Conservation (phyloP, 2,113 vertebrate species). For the Nanorana parkeri region DNA sequence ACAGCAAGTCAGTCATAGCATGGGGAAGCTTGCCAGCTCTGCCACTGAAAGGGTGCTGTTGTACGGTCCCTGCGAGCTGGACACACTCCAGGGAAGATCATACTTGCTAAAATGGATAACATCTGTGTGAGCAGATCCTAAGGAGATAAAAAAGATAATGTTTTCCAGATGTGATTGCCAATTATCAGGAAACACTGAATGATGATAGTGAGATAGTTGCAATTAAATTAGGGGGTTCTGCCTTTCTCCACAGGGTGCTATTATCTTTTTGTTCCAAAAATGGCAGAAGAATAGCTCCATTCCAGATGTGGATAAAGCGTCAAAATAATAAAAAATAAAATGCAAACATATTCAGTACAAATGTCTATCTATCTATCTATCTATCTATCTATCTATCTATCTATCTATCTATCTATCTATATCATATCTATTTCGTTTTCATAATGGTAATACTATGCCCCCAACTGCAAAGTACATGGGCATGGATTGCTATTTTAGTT, state of each 20-base stretch:
- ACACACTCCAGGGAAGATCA: conserved; percentile 48
- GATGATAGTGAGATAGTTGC: neutral
- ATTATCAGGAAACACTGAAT: conserved; percentile 30
- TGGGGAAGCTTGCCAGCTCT: conserved; percentile 8
- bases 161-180: conserved; percentile 40
- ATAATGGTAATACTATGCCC: no score
- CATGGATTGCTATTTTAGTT: no score
- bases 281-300: no score
- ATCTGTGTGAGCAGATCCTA: conserved; percentile 33
- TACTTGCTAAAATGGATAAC: conserved; percentile 52
- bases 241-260: neutral
- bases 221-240: neutral
- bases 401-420: no score
- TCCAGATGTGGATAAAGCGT: no score
- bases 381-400: no score
- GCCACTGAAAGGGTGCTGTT: conserved; percentile 17
- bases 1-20: conserved; percentile 28
- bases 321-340: no score
- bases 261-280: no score
- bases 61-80: conserved; percentile 1
- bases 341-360: no score
- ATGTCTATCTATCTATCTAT: no score
- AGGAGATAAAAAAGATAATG: conserved; percentile 31
- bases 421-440: no score
- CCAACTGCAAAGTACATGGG: no score